Evolutionary conservation across 2,888 invertebrate genomes (phyloP).

Genomic region (Sipha maydis): DNA sequence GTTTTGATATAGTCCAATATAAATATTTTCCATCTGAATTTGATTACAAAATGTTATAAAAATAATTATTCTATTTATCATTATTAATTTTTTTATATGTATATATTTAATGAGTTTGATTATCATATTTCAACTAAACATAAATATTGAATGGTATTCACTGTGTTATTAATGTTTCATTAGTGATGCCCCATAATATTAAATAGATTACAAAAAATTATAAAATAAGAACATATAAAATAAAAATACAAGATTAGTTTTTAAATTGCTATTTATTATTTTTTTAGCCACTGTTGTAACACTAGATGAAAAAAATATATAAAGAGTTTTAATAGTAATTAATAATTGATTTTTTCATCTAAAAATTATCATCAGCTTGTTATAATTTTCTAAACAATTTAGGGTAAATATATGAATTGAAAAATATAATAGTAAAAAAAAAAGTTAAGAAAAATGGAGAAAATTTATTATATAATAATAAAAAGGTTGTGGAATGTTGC

Average conservation of each 20-base stretch:
- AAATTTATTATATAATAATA: conserved; percentile 26
- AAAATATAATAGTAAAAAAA: conserved; percentile 25
- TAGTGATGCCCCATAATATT: no score
- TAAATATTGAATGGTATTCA: no score
- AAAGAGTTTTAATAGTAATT: conserved; percentile 12
- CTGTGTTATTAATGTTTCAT: no score
- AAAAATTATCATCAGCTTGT: conserved; percentile 53
- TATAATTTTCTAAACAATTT: conserved; percentile 55
- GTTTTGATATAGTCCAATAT: no score
- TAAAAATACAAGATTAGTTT: neutral
- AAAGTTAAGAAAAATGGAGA: neutral
- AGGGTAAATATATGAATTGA: neutral
- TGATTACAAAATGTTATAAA: no score
- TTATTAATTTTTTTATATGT: no score
- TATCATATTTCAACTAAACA: no score
- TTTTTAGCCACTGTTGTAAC: conserved; percentile 58
- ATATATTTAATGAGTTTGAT: no score
- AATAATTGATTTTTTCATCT: conserved; percentile 45
- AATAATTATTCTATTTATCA: no score
- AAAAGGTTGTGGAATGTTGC: conserved; percentile 31
- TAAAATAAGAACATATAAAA: no score
- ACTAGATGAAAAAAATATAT: conserved; percentile 43
- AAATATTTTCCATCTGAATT: no score
- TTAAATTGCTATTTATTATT: conserved; percentile 53
- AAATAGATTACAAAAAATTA: no score